These are phyloP conservation scores for Felis catus DNA, from an alignment of 2,113 vertebrate species.

Conservation along the genomic window F.catus_Fca126_mat1.0 CM031414.1:211501-212000, in stretches of 20 bases:
- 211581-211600: background rate
- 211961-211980: background rate
- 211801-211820: background rate
- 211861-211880: background rate
- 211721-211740: background rate
- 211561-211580: background rate
- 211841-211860: background rate
- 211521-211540: background rate
- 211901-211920: background rate
- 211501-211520: background rate
- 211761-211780: background rate
- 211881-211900: background rate
- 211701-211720: background rate
- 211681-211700: background rate
- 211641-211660: background rate
- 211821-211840: fast-evolving
- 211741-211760: background rate
- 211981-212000: background rate
- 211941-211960: background rate
- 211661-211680: background rate
- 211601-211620: no score
- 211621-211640: background rate
- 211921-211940: background rate
- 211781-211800: background rate
- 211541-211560: background rate